Evolutionary conservation across 2,113 vertebrate genomes (phyloP), one percentile per base, ranked within the genome.

Genomic region (Tor tambroides): DNA sequence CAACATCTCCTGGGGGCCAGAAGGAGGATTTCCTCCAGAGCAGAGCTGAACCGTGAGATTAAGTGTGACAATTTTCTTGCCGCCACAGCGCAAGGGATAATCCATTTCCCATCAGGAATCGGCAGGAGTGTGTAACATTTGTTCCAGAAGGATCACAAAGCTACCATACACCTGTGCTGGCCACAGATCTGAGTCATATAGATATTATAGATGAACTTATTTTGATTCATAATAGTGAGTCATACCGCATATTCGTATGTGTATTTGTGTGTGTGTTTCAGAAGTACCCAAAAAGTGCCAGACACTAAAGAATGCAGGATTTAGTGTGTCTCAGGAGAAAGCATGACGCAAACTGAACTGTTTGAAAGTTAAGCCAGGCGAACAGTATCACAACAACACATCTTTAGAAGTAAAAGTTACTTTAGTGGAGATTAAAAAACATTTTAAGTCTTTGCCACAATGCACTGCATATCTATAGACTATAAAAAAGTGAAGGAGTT

Each of bases 51-150:
- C 14, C 35, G 32, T 81, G 79, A 65, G 79, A 81, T 81, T 81
- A 38, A 80, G 19, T 56, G 26, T 38, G 79, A 81, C 35, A 65
- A 28, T 19, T 81, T 81, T 6, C 56, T 35, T 63, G 23, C 56
- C 6, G 14, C 59, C 23, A 41, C 32, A 61, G 21, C 11, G 5
- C 11, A 80, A 80, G 19, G 30, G 30, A 23, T 81, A 65, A 81
- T 41, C 56, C 14, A 81, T 63, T 81, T 59, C 30, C 79, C n/a
- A 28, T 81, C 35, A 65, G 35, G 79, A 81, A 65, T 81, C 14
- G 14, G 23, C 56, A 65, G 35, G 1, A 63, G 38, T 38, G 59
- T 32, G 19, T n/a, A 43, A 9, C 12, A 41, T 81, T 43, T 38
- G 56, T 17, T 59, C 56, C 17, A 59, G 32, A 80, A 51, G 26